phyloP scores from a whole-genome alignment of 2,113 vertebrate species.

The cattle (Bos taurus) region ARS-UCD2.0 NC_037328.1:132302001-132302500 shows the following conservation, averaged over 20 bases:
- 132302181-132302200: neutral
- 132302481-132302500: neutral
- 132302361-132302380: neutral
- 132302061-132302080: neutral
- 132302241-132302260: neutral
- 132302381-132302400: neutral
- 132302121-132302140: constrained; percentile 15
- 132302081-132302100: neutral
- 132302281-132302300: neutral
- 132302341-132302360: neutral
- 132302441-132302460: neutral
- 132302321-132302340: neutral
- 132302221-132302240: neutral
- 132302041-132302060: neutral
- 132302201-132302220: neutral
- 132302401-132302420: neutral
- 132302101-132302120: constrained; percentile 14
- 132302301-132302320: neutral
- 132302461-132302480: neutral
- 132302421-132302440: neutral
- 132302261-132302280: neutral
- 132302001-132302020: neutral
- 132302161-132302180: neutral
- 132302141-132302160: constrained; percentile 7
- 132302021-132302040: constrained; percentile 9